Conservation (phyloP, 2,113 vertebrate species). For the Scolopax mira region DNA sequence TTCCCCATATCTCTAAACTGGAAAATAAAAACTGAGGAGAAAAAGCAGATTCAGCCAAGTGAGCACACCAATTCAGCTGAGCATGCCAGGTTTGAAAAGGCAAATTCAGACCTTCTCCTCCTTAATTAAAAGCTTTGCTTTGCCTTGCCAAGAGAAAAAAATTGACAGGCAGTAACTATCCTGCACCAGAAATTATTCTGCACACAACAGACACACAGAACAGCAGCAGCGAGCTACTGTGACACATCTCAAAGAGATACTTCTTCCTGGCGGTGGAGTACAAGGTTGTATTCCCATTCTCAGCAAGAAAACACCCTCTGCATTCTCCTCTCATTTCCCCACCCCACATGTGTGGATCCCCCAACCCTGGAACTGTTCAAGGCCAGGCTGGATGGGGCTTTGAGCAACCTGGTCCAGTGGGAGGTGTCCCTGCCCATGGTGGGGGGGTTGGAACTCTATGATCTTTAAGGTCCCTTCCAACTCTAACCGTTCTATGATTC, state of each 20-base stretch:
- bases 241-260: conserved; percentile 54
- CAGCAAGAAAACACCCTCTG: not conserved
- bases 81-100: not conserved
- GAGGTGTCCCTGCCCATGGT: too few species aligned
- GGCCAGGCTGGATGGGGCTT: too few species aligned
- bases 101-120: not conserved
- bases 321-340: not conserved
- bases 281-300: not conserved
- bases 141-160: conserved; percentile 20
- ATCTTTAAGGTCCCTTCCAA: too few species aligned
- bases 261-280: conserved; percentile 75
- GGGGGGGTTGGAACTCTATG: too few species aligned
- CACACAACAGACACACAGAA: not conserved
- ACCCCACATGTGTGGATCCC: not conserved
- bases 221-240: not conserved
- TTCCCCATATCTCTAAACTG: not conserved
- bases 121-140: conserved; percentile 43
- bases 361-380: too few species aligned
- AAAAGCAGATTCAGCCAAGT: not conserved
- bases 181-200: conserved; percentile 3
- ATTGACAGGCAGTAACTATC: not conserved
- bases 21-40: not conserved
- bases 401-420: too few species aligned
- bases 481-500: too few species aligned
- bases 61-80: not conserved